Percentiles rank a stretch among this genome's conserved stretches.
phyloP scores from a whole-genome alignment of 2,797 vertebrate genomes.

The Helarctos malayanus region DNA sequence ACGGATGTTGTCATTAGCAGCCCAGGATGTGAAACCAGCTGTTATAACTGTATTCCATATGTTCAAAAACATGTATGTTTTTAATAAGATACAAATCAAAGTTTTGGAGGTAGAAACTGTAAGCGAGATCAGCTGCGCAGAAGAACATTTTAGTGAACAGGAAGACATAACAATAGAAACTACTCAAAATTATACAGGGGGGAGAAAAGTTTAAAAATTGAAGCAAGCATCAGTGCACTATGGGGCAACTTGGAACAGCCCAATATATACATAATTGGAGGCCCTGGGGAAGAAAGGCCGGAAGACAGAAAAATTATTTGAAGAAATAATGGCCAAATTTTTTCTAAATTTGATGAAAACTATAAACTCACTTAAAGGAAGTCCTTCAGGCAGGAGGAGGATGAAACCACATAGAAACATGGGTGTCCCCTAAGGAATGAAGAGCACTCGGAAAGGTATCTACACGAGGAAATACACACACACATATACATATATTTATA shows the following conservation, averaged over 20 bases:
- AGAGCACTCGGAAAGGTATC: not conserved
- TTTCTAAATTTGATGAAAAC: slow-evolving; percentile 41
- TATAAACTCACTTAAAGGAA: not conserved
- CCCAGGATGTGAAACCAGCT: not conserved
- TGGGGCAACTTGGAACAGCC: not conserved
- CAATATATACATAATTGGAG: not conserved
- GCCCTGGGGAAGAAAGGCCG: not conserved
- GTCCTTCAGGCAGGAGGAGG: not conserved
- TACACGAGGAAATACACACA: not conserved
- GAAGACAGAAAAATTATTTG: slow-evolving; percentile 17
- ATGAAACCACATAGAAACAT: not conserved
- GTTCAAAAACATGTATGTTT: not conserved
- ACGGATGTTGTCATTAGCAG: slow-evolving; percentile 7
- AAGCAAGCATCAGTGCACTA: not conserved
- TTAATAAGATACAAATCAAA: slow-evolving; percentile 12
- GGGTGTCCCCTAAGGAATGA: slow-evolving; percentile 11
- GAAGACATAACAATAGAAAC: not conserved
- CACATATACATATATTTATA: not conserved
- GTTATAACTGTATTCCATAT: not conserved
- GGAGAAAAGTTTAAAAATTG: not conserved
- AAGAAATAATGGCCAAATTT: not conserved
- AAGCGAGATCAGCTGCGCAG: slow-evolving; percentile 14
- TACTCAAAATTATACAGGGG: slow-evolving; percentile 16
- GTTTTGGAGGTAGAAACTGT: not conserved
- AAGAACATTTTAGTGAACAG: slow-evolving; percentile 48